phyloP scores from a whole-genome alignment of 2,797 vertebrate genomes.

The Lepilemur ruficaudatus region DNA sequence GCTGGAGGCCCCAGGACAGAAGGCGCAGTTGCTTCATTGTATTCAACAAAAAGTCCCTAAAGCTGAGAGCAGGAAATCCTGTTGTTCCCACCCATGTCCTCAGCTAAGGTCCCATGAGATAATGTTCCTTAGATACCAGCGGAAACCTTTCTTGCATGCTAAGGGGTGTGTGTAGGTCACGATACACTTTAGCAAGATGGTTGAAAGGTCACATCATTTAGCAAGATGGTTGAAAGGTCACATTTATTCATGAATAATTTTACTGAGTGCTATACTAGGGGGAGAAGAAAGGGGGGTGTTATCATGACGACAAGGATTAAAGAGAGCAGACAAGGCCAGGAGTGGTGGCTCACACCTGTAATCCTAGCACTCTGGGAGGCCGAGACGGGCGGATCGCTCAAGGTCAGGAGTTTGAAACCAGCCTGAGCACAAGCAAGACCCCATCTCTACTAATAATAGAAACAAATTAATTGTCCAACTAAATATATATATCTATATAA shows the following conservation, averaged over 20 bases:
- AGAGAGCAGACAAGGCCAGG: background rate
- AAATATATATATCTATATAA: no score
- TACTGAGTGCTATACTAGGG: background rate
- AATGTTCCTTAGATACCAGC: background rate
- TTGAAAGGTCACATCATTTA: constrained; percentile 2
- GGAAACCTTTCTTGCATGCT: background rate
- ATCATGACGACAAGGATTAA: background rate
- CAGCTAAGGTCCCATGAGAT: background rate
- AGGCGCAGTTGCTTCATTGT: background rate
- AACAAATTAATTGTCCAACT: no score
- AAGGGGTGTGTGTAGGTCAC: background rate
- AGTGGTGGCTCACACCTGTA: no score
- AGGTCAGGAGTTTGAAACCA: no score
- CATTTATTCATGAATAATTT: background rate
- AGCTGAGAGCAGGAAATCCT: constrained; percentile 68
- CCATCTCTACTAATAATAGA: no score
- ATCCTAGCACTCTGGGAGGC: no score
- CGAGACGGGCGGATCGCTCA: no score
- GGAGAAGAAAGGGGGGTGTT: no score
- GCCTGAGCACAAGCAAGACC: no score
- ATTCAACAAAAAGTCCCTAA: constrained; percentile 39
- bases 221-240: background rate
- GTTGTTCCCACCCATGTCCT: constrained; percentile 53
- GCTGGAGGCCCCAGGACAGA: background rate
- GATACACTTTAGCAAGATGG: background rate